Evolutionary conservation across 2,113 vertebrate genomes (phyloP).

Genomic region (Piprites chloris): DNA sequence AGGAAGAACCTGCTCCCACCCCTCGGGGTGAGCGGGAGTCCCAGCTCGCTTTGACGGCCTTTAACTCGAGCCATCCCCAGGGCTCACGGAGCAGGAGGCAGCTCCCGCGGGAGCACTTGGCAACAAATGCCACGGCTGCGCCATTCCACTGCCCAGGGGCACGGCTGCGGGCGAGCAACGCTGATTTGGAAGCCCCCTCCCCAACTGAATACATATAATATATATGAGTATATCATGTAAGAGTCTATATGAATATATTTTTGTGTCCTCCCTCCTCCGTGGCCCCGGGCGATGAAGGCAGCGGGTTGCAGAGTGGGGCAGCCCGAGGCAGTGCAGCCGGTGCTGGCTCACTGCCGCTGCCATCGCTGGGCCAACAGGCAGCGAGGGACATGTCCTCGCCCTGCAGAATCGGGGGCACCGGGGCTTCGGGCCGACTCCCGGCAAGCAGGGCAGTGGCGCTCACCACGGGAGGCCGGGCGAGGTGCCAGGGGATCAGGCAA

Average conservation of each 20-base stretch:
- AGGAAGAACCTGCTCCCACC: not conserved
- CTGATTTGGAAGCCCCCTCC: not conserved
- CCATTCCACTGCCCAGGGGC: not conserved
- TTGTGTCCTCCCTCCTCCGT: not conserved
- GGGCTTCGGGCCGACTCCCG: not conserved
- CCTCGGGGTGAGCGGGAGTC: not conserved
- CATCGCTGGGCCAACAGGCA: not conserved
- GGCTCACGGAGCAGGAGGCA: not conserved
- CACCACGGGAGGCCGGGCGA: fast-evolving
- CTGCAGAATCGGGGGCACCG: not conserved
- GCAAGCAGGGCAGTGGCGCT: not conserved
- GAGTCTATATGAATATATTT: too few species aligned
- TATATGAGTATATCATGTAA: too few species aligned
- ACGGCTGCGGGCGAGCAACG: fast-evolving
- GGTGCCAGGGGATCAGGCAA: not conserved
- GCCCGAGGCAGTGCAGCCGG: not conserved
- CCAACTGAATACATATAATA: fast-evolving
- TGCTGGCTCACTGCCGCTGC: not conserved
- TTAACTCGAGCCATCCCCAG: not conserved
- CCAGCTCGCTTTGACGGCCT: not conserved
- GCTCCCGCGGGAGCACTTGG: not conserved
- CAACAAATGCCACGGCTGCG: not conserved
- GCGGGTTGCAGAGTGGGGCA: not conserved
- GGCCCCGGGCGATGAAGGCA: fast-evolving
- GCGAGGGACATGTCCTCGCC: not conserved